Evolutionary conservation across 1,140 invertebrate genomes (phyloP).

Genomic region (Hirudo medicinalis): DNA sequence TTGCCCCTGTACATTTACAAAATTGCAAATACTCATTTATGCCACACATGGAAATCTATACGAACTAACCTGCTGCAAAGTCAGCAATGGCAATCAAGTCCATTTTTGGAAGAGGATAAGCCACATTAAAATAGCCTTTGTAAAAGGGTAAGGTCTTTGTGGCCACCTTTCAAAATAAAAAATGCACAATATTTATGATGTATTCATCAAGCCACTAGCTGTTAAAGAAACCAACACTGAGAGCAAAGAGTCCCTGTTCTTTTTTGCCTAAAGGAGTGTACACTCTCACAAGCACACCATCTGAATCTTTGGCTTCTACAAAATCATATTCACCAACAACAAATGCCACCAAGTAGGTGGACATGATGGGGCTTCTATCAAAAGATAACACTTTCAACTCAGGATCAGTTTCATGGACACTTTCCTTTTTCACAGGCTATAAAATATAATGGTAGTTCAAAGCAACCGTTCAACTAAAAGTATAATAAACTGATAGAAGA

Average conservation of each 20-base stretch:
- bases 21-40: no score
- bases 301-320: slow-evolving; percentile 51
- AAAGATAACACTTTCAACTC: slow-evolving; percentile 57
- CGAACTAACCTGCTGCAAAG: slow-evolving; percentile 42
- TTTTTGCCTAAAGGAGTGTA: slow-evolving; percentile 82
- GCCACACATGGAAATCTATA: no score
- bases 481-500: background rate
- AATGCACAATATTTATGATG: background rate
- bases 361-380: slow-evolving; percentile 81
- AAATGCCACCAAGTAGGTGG: slow-evolving; percentile 82
- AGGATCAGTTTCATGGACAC: slow-evolving; percentile 38
- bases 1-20: slow-evolving; percentile 44
- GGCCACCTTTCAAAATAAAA: slow-evolving; percentile 31
- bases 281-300: slow-evolving; percentile 72
- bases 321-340: slow-evolving; percentile 88
- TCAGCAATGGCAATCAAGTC: slow-evolving; percentile 89
- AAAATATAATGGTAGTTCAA: background rate
- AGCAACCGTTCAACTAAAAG: background rate
- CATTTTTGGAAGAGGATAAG: slow-evolving; percentile 87
- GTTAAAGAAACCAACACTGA: slow-evolving; percentile 35
- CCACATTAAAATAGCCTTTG: slow-evolving; percentile 82
- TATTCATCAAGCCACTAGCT: background rate
- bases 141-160: slow-evolving; percentile 71
- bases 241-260: slow-evolving; percentile 78
- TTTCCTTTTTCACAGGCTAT: slow-evolving; percentile 51